Evolutionary conservation across 2,797 vertebrate species (phyloP), one percentile per base, ranked within the genome.

Genomic region (Gymnoscopelus microlampas): DNA sequence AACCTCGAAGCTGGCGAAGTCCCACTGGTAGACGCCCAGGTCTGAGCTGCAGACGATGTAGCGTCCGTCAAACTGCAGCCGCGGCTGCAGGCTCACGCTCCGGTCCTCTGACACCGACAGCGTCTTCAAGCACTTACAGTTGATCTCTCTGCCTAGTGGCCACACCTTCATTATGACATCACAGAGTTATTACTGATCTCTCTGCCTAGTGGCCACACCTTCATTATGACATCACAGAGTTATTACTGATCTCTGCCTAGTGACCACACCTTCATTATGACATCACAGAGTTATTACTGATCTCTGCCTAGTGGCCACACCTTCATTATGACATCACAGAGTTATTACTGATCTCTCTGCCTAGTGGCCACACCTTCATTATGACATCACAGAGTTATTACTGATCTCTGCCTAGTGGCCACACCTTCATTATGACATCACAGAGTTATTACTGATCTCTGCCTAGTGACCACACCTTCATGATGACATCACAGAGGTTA

Each of bases 391-490:
- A 35, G 5, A 0, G 32, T 35, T 35, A 51, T 71, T 10, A 19
- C 19, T 19, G 19, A 19, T 19, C 19, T 19, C 19, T 19, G 67
- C 98, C 97, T 83, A 99, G 95, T 61, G 98, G 97, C 98, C 98
- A 99, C 68, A 99, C 96, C 98, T 99, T 85, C n/a, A 91, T 49
- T 71, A 12, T 29, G 0, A 29, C 2, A 29, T 2, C 1, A 24
- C 39, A 61, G 9, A 5, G 39, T 44, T 60, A n/a, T 19, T 19
- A 19, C 19, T 19, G 19, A 19, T 99, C 98, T 90, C 96, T 92
- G 67, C 98, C 97, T 83, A 99, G 95, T 61, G 98, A 97, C 98
- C 98, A 99, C 68, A 99, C 96, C 98, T 99, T 85, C n/a, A 91
- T 29, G 2, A 29, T 5, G 0, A 35, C 5, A 35, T 7, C 32